Conservation (phyloP, 2,888 invertebrate species). For the Epistrophe grossulariae region DNA sequence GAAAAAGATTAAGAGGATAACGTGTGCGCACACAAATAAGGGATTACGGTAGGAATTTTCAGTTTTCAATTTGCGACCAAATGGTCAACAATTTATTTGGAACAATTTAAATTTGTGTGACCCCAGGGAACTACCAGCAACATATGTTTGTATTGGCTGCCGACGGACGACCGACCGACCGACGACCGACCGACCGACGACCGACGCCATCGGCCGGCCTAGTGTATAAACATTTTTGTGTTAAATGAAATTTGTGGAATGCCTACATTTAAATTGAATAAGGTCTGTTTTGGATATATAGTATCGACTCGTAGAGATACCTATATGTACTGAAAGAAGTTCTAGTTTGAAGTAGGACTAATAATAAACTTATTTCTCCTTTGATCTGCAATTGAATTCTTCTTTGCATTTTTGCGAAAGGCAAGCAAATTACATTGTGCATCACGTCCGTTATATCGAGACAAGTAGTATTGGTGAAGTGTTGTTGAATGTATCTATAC, state of each 20-base stretch:
- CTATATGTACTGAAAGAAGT: neutral
- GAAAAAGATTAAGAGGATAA: slow-evolving; percentile 69
- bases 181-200: neutral
- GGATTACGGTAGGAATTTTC: slow-evolving; percentile 68
- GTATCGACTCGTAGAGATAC: too few species aligned
- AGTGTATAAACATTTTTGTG: slow-evolving; percentile 58
- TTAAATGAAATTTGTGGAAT: slow-evolving; percentile 58
- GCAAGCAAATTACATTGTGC: slow-evolving; percentile 49
- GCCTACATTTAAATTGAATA: slow-evolving; percentile 36
- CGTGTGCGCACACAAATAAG: slow-evolving; percentile 68
- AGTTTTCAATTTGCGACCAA: slow-evolving; percentile 75
- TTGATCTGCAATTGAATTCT: slow-evolving; percentile 61
- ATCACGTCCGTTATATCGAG: neutral
- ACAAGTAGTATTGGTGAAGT: neutral
- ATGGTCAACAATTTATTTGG: slow-evolving; percentile 74
- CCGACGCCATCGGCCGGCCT: too few species aligned
- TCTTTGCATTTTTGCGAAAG: slow-evolving; percentile 31
- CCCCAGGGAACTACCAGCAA: slow-evolving; percentile 59
- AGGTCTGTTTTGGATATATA: slow-evolving; percentile 21
- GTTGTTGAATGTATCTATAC: slow-evolving; percentile 7
- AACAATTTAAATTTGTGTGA: slow-evolving; percentile 74
- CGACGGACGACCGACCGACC: neutral
- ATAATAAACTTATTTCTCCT: slow-evolving; percentile 49
- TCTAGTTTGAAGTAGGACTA: slow-evolving; percentile 31
- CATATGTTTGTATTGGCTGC: slow-evolving; percentile 58